phyloP scores from a whole-genome alignment of 2,797 vertebrate genomes.

The Carapus acus region DNA sequence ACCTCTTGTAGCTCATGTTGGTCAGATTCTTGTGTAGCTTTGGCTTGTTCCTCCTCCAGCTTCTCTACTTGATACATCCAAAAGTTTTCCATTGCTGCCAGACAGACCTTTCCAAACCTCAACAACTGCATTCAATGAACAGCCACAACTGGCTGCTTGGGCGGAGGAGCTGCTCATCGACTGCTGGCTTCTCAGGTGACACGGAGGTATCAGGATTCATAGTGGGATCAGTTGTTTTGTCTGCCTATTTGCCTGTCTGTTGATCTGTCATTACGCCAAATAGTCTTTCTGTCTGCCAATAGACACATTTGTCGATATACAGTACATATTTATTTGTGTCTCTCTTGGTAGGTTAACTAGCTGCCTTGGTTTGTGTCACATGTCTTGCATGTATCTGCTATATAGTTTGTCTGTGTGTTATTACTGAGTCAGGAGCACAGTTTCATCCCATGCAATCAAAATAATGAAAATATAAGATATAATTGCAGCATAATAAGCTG shows the following conservation, averaged over 20 bases:
- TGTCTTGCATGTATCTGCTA: too few species aligned
- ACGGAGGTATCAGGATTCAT: slow-evolving; percentile 35
- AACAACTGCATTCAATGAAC: not conserved
- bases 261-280: not conserved
- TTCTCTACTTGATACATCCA: slow-evolving; percentile 66
- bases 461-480: not conserved
- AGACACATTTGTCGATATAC: too few species aligned
- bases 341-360: too few species aligned
- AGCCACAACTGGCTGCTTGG: not conserved
- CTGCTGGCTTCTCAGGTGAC: slow-evolving; percentile 40
- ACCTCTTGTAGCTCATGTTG: slow-evolving; percentile 42
- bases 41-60: slow-evolving; percentile 50
- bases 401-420: too few species aligned
- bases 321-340: too few species aligned
- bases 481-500: not conserved
- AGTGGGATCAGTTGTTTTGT: not conserved
- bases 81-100: slow-evolving; percentile 60
- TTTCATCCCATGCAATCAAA: too few species aligned
- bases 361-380: too few species aligned
- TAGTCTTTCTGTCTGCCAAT: not conserved
- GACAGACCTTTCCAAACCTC: not conserved
- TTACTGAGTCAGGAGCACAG: too few species aligned
- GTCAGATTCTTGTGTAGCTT: slow-evolving; percentile 15
- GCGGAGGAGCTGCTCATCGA: too few species aligned
- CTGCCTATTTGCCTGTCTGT: not conserved